Evolutionary conservation across 2,113 vertebrate genomes (phyloP).

Genomic region (Corydoras sp.): DNA sequence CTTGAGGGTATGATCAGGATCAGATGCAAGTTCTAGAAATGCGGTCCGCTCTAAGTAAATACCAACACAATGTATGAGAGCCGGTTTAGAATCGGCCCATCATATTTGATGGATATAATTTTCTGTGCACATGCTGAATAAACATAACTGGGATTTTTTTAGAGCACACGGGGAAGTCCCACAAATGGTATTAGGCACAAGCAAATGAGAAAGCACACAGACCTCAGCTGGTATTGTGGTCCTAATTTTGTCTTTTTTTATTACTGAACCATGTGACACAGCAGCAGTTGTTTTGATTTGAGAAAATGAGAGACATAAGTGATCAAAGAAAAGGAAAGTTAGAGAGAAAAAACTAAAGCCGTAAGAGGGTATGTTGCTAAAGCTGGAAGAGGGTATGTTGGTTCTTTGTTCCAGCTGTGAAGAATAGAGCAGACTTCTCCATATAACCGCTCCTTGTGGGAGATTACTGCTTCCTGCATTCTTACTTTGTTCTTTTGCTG

Average conservation of each 20-base stretch:
- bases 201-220: conserved; percentile 31
- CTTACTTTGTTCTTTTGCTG: conserved; percentile 35
- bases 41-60: neutral
- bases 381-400: neutral
- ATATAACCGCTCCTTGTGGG: conserved; percentile 32
- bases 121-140: neutral
- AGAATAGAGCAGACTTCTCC: neutral
- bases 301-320: neutral
- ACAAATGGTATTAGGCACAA: conserved; percentile 12
- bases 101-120: neutral
- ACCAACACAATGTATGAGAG: neutral
- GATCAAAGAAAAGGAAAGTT: conserved; percentile 19
- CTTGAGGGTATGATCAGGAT: conserved; percentile 26
- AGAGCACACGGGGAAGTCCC: conserved; percentile 3
- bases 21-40: neutral
- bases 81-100: neutral
- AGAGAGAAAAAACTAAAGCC: neutral
- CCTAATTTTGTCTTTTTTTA: conserved; percentile 17
- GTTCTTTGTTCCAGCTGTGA: conserved; percentile 16
- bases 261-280: conserved; percentile 22
- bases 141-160: neutral
- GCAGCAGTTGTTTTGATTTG: conserved; percentile 21
- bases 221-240: conserved; percentile 13
- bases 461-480: conserved; percentile 40
- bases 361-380: neutral